Evolutionary conservation across 1,140 invertebrate genomes (phyloP).

Genomic region (Zaprionus ghesquierei): DNA sequence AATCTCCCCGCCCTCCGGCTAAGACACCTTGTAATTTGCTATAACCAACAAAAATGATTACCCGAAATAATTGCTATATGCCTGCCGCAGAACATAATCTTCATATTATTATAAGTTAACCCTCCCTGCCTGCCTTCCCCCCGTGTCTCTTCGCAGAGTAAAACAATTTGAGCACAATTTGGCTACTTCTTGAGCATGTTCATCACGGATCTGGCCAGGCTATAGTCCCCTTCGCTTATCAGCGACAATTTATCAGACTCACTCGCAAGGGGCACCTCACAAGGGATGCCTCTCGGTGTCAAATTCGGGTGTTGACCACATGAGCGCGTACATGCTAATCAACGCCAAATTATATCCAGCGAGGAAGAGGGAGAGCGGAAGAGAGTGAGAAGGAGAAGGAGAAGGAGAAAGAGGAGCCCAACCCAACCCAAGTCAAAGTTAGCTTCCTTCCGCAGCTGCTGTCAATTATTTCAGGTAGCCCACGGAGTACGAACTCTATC

Average conservation of each 20-base stretch:
- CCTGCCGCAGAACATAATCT: conserved; percentile 34
- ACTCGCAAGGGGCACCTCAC: background rate
- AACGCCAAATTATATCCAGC: conserved; percentile 67
- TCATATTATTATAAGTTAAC: conserved; percentile 21
- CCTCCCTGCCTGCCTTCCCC: background rate
- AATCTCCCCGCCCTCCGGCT: background rate
- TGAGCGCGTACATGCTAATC: conserved; percentile 75
- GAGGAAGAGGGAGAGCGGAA: background rate
- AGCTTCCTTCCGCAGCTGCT: conserved; percentile 52
- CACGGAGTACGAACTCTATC: conserved; percentile 50
- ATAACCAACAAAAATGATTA: conserved; percentile 41
- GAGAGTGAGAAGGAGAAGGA: background rate
- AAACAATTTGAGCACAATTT: conserved; percentile 45
- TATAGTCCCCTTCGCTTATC: conserved; percentile 48
- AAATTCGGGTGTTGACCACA: conserved; percentile 78
- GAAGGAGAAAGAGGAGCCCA: background rate
- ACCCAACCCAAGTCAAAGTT: background rate
- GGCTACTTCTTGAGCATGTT: conserved; percentile 30
- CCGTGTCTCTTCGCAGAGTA: background rate
- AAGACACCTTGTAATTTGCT: conserved; percentile 6
- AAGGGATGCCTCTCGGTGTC: conserved; percentile 48
- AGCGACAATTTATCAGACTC: conserved; percentile 59
- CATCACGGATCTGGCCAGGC: background rate
- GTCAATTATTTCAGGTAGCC: conserved; percentile 77
- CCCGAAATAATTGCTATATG: conserved; percentile 33